These are phyloP conservation scores for Ochotona princeps DNA, from an alignment of 2,113 vertebrate genomes.

Conservation along the genomic window DNA sequence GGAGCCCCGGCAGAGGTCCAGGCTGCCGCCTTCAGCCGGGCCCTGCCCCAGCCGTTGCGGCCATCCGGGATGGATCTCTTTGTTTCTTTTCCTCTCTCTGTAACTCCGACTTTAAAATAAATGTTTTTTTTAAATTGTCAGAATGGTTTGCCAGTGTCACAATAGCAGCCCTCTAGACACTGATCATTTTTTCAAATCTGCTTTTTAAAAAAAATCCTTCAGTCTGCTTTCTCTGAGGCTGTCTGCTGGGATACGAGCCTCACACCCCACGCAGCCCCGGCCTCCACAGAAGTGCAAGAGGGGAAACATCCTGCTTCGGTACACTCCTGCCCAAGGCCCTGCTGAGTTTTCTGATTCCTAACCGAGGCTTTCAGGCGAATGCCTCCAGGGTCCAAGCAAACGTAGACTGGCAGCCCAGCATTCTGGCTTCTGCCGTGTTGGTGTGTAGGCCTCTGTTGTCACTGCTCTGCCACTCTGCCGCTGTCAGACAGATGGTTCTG, in stretches of 20 bases:
- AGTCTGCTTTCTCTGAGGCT: background rate
- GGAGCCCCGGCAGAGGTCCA: no score
- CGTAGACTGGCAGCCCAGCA: background rate
- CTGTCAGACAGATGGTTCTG: background rate
- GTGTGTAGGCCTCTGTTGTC: background rate
- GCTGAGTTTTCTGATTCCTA: background rate
- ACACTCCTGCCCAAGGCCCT: background rate
- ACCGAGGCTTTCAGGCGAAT: background rate
- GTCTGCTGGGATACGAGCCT: background rate
- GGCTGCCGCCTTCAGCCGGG: no score
- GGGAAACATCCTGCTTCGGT: background rate
- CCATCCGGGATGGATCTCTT: no score
- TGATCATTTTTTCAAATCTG: slow-evolving; percentile 25
- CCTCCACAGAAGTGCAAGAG: background rate
- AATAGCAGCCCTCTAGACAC: background rate
- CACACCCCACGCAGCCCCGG: background rate
- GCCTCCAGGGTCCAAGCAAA: background rate
- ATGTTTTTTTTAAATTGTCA: no score
- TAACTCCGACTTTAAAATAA: no score
- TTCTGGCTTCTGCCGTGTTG: background rate
- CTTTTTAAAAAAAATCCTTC: background rate
- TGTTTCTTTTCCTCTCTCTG: no score
- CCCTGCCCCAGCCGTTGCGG: no score
- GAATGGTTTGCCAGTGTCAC: no score
- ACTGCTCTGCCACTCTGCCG: background rate